These are phyloP conservation scores for Arothron firmamentum DNA, from an alignment of 2,113 vertebrate species.

Conservation along the genomic window DNA sequence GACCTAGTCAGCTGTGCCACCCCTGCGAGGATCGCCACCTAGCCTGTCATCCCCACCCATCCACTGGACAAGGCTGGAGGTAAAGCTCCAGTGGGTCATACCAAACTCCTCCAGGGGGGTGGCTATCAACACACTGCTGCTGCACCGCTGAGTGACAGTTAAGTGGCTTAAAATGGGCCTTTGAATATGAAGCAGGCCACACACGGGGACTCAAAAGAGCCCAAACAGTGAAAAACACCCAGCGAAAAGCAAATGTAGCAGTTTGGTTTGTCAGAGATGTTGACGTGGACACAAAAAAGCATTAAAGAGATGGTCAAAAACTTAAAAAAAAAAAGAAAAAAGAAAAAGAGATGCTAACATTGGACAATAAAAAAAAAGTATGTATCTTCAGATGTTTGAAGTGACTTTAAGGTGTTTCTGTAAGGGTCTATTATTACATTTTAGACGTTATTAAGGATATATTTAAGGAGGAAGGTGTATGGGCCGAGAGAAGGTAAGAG, in stretches of 20 bases:
- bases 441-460: no score
- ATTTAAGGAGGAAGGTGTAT: no score
- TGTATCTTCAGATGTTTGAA: no score
- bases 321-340: no score
- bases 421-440: no score
- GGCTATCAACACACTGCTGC: slow-evolving; percentile 49
- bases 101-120: slow-evolving; percentile 58
- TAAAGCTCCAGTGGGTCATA: slow-evolving; percentile 70
- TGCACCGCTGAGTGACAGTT: slow-evolving; percentile 65
- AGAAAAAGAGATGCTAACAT: no score
- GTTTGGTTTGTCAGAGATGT: no score
- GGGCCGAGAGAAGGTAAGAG: no score
- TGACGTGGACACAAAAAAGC: no score
- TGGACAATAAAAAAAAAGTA: no score
- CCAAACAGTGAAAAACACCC: slow-evolving; percentile 5
- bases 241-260: background rate
- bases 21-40: slow-evolving; percentile 64
- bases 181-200: slow-evolving; percentile 63
- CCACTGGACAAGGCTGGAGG: slow-evolving; percentile 63
- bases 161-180: slow-evolving; percentile 68
- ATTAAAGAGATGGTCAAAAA: no score
- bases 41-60: slow-evolving; percentile 63
- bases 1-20: slow-evolving; percentile 62
- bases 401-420: no score
- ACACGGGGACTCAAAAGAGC: slow-evolving; percentile 29